Conservation (phyloP, 2,113 vertebrate species). For the Atractosteus spatula region DNA sequence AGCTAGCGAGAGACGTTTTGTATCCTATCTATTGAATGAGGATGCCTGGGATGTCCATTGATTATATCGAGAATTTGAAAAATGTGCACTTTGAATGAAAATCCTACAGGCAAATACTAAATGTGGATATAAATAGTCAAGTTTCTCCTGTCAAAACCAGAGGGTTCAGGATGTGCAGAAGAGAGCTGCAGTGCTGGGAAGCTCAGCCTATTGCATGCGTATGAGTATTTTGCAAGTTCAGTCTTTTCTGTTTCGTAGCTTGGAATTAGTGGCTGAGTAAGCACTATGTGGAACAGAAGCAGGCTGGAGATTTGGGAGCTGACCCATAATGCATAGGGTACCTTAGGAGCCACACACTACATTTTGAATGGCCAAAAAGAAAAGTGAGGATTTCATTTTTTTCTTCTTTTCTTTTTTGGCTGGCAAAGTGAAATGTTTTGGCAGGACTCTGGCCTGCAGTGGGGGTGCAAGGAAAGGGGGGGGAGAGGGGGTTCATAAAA, state of each 20-base stretch:
- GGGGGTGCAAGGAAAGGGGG: background rate
- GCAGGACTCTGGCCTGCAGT: conserved; percentile 3
- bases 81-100: no score
- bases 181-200: background rate
- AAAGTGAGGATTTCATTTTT: conserved; percentile 2
- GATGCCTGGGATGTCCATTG: no score
- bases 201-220: background rate
- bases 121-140: no score
- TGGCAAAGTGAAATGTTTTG: background rate
- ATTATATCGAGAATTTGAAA: no score
- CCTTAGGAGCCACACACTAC: no score
- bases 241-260: no score
- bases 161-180: background rate
- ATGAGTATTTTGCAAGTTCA: background rate
- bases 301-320: no score
- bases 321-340: no score
- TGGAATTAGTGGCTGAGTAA: background rate
- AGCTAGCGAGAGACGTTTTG: no score
- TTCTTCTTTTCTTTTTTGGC: background rate
- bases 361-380: background rate
- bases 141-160: no score
- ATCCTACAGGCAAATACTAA: no score
- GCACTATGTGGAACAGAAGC: background rate
- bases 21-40: no score
- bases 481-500: background rate